Conservation (phyloP, 2,113 vertebrate genomes). For the Poeciliopsis turrubarensis region DNA sequence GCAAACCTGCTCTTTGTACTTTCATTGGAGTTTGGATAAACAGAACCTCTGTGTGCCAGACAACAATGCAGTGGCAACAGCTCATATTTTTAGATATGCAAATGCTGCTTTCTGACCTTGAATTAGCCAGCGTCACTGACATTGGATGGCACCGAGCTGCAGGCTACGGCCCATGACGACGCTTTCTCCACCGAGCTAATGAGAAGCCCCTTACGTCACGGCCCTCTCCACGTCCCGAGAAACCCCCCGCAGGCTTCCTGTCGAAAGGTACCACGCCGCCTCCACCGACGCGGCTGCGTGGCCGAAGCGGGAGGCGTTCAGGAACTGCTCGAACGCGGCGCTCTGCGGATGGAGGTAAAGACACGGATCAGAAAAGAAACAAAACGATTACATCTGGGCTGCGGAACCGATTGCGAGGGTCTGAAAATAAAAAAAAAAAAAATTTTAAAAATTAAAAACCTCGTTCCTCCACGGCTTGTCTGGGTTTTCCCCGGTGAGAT, state of each 20-base stretch:
- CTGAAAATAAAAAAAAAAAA: constrained; percentile 33
- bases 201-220: constrained; percentile 84
- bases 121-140: constrained; percentile 69
- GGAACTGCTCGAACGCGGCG: constrained; percentile 85
- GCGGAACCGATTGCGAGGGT: background rate
- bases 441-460: constrained; percentile 66
- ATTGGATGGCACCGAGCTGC: constrained; percentile 58
- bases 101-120: constrained; percentile 67
- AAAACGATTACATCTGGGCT: background rate
- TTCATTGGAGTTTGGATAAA: constrained; percentile 38
- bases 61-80: constrained; percentile 27
- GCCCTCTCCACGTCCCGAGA: constrained; percentile 85
- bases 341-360: constrained; percentile 77
- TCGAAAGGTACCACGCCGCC: constrained; percentile 86
- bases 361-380: background rate
- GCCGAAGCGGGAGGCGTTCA: constrained; percentile 85
- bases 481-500: constrained; percentile 82
- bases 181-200: constrained; percentile 55
- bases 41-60: constrained; percentile 26
- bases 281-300: constrained; percentile 85
- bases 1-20: constrained; percentile 39
- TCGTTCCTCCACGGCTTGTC: constrained; percentile 81
- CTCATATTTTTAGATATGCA: constrained; percentile 73
- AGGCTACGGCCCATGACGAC: constrained; percentile 58
- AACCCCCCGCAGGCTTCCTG: constrained; percentile 85